Conservation (phyloP, 2,888 invertebrate genomes). For the Carabus problematicus region DNA sequence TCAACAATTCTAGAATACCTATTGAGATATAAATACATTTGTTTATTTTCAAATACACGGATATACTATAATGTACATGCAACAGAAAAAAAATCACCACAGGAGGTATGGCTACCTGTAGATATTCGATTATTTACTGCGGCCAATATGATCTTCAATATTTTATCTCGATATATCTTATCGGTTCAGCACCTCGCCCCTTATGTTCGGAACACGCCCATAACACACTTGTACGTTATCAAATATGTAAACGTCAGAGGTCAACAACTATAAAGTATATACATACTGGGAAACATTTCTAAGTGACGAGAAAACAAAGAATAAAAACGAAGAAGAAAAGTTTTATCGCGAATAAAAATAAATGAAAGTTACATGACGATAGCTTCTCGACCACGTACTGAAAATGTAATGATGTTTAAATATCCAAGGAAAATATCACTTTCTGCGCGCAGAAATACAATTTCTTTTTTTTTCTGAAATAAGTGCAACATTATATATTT, state of each 20-base stretch:
- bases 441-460: background rate
- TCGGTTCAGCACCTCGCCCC: no score
- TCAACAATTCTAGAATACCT: no score
- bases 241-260: background rate
- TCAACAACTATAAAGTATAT: background rate
- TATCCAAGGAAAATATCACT: background rate
- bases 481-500: no score
- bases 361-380: background rate
- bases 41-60: no score
- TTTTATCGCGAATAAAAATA: background rate
- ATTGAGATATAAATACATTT: no score
- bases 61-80: no score
- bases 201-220: no score
- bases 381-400: background rate
- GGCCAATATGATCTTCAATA: no score
- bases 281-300: background rate
- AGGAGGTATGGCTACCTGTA: no score
- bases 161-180: no score
- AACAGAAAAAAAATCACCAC: no score
- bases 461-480: background rate
- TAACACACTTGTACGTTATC: background rate
- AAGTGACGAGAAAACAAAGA: background rate
- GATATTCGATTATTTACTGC: no score
- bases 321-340: background rate
- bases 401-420: slow-evolving; percentile 2